Conservation (phyloP, 2,888 invertebrate genomes). For the Catocala sponsa region DNA sequence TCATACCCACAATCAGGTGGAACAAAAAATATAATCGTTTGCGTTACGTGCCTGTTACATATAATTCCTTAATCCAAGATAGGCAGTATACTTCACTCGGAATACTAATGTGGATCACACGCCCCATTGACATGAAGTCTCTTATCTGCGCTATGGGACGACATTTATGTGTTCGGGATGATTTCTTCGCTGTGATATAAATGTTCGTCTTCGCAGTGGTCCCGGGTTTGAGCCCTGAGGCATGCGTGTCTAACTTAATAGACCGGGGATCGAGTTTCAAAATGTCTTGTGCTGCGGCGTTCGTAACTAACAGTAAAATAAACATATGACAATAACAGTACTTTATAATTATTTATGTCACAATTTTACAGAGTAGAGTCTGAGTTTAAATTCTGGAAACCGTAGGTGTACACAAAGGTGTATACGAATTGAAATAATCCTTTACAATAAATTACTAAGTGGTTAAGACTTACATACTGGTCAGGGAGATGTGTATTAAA, state of each 20-base stretch:
- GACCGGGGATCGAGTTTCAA: no score
- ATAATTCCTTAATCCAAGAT: slow-evolving; percentile 3
- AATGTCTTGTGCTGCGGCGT: no score
- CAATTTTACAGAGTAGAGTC: no score
- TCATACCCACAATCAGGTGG: slow-evolving; percentile 2
- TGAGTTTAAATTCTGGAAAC: no score
- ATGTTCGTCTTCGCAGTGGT: neutral
- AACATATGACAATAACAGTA: no score
- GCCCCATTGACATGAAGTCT: slow-evolving; percentile 7
- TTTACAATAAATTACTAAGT: no score
- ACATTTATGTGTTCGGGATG: slow-evolving; percentile 4
- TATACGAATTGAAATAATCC: no score
- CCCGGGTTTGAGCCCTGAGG: neutral
- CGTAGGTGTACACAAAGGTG: no score
- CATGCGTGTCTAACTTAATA: neutral
- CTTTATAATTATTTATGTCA: no score
- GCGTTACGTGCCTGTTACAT: slow-evolving; percentile 1
- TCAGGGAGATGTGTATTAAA: no score
- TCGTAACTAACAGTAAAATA: no score
- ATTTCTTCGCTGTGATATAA: neutral
- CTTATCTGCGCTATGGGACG: slow-evolving; percentile 9
- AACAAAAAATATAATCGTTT: slow-evolving; percentile 4
- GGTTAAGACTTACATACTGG: no score
- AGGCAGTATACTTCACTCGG: neutral
- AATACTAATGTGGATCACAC: slow-evolving; percentile 12